Conservation (phyloP, 2,797 vertebrate species). For the Pipistrellus pygmaeus region DNA sequence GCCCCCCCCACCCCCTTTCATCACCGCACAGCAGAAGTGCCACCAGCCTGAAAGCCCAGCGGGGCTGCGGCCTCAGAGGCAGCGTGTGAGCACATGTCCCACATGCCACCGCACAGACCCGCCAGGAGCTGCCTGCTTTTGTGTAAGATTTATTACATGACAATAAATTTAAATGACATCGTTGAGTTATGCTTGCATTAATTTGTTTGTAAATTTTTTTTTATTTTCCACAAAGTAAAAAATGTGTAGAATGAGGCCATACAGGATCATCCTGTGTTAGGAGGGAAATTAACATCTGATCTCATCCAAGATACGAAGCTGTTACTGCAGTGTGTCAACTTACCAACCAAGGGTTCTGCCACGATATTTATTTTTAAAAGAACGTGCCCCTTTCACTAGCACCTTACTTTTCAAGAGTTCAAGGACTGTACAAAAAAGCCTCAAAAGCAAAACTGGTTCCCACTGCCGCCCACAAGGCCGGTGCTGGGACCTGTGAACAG, state of each 20-base stretch:
- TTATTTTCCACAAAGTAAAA: slow-evolving; percentile 3
- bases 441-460: neutral
- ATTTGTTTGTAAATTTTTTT: slow-evolving; percentile 25
- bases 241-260: neutral
- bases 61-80: neutral
- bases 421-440: neutral
- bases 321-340: neutral
- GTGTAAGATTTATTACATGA: slow-evolving; percentile 67
- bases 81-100: neutral
- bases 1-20: neutral
- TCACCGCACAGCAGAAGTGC: neutral
- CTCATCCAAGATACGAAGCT: neutral
- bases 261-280: neutral
- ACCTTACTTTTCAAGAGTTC: slow-evolving; percentile 21
- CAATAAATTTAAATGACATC: slow-evolving; percentile 67
- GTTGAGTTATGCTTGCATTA: neutral
- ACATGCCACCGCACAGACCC: neutral
- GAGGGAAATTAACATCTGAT: slow-evolving; percentile 4
- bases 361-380: neutral
- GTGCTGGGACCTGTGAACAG: neutral
- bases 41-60: neutral
- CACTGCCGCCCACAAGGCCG: neutral
- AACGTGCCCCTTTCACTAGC: neutral
- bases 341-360: neutral
- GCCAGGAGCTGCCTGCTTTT: slow-evolving; percentile 72